A percentile compares a stretch with the other conserved stretches of the same genome.
phyloP scores from a whole-genome alignment of 2,888 invertebrate genomes.

The Ashinkailepas kermadecensis region DNA sequence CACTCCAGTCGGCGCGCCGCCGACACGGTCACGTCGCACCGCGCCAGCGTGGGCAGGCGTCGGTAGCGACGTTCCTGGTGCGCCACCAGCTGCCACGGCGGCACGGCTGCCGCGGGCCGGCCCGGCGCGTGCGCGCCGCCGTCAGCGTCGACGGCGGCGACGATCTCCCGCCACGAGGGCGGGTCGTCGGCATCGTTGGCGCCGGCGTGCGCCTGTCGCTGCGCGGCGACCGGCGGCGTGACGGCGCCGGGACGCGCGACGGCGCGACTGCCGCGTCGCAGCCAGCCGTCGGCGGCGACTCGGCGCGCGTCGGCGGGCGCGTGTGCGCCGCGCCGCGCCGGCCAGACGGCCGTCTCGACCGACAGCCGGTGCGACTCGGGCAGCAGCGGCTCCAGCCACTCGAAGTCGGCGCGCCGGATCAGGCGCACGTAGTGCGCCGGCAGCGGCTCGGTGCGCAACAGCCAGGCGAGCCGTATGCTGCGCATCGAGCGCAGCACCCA shows the following conservation, averaged over 20 bases:
- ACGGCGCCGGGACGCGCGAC: background rate
- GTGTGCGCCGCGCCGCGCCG: background rate
- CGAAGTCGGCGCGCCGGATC: background rate
- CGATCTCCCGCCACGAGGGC: background rate
- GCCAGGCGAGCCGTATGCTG: background rate
- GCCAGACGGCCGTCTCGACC: background rate
- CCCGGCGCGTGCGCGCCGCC: background rate
- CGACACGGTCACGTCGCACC: background rate
- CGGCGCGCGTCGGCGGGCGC: no score
- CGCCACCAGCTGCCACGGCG: background rate
- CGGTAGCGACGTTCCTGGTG: background rate
- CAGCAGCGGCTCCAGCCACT: slow-evolving; percentile 12
- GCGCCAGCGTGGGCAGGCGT: background rate
- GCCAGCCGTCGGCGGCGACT: no score
- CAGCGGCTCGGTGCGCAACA: background rate
- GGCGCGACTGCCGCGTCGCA: background rate
- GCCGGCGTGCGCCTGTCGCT: background rate
- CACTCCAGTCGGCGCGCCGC: background rate
- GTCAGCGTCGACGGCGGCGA: background rate
- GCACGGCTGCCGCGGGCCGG: background rate
- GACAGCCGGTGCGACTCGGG: background rate
- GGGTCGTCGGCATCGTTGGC: background rate
- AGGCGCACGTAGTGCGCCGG: background rate
- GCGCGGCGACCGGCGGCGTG: background rate
- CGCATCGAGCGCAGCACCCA: background rate